phyloP scores from a whole-genome alignment of 2,888 invertebrate genomes.

The Branchipolynoe longqiensis region DNA sequence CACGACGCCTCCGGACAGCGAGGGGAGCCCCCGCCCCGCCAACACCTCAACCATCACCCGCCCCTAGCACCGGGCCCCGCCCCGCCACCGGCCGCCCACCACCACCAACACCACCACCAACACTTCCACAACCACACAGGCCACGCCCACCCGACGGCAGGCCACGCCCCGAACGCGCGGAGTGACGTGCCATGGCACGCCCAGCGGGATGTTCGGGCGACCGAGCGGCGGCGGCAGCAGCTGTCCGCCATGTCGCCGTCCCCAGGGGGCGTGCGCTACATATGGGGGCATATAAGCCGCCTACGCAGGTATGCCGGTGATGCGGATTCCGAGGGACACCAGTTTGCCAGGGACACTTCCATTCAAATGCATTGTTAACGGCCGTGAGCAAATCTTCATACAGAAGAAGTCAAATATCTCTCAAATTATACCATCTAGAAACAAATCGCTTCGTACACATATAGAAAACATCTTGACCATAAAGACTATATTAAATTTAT shows the following conservation, averaged over 20 bases:
- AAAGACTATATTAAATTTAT: too few relatives aligned
- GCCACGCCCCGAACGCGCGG: not conserved
- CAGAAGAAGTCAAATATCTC: too few relatives aligned
- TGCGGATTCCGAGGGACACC: too few relatives aligned
- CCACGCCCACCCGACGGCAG: conserved; percentile 9
- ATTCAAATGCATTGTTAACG: too few relatives aligned
- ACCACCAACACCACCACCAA: too few relatives aligned
- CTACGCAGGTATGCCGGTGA: conserved; percentile 52
- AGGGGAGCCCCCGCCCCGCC: not conserved
- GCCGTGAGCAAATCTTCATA: too few relatives aligned
- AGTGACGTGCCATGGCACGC: conserved; percentile 45
- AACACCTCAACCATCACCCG: conserved; percentile 10
- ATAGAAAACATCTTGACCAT: too few relatives aligned
- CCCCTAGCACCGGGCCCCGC: conserved; percentile 12
- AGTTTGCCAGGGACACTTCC: too few relatives aligned
- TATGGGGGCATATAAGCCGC: conserved; percentile 51
- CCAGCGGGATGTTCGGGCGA: conserved; percentile 17
- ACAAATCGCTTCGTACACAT: too few relatives aligned
- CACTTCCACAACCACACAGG: conserved; percentile 36
- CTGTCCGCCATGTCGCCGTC: conserved; percentile 41
- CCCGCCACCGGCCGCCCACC: conserved; percentile 18
- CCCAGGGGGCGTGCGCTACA: conserved; percentile 41
- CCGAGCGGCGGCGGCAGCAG: conserved; percentile 42
- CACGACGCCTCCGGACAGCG: not conserved
- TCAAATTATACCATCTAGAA: too few relatives aligned